Conservation (phyloP, 2,888 invertebrate genomes). For the Orchestes rusci region DNA sequence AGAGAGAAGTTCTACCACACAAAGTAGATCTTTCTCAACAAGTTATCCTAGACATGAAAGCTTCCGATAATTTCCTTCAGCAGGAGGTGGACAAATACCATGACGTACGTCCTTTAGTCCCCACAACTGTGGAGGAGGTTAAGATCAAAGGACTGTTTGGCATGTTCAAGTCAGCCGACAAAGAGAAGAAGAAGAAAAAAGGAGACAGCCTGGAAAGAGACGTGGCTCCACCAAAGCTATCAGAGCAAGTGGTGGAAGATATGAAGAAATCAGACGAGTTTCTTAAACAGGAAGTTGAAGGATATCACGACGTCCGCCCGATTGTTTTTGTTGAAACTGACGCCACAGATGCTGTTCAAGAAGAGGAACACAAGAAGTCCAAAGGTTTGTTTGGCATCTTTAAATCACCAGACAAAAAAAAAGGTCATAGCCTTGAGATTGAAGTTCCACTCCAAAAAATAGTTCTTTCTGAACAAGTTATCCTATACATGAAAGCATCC, state of each 20-base stretch:
- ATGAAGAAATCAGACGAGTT: constrained; percentile 19
- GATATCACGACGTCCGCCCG: constrained; percentile 27
- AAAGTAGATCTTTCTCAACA: constrained; percentile 10
- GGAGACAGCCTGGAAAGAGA: constrained; percentile 17
- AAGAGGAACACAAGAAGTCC: constrained; percentile 17
- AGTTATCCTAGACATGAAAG: constrained; percentile 11
- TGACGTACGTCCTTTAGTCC: constrained; percentile 13
- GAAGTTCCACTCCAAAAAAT: constrained; percentile 6
- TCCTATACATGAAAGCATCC: constrained; percentile 24
- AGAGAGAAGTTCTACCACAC: constrained; percentile 17
- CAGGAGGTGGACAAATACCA: constrained; percentile 21
- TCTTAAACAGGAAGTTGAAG: constrained; percentile 24
- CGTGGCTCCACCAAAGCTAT: constrained; percentile 2
- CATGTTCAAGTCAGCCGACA: constrained; percentile 14
- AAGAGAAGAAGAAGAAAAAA: constrained; percentile 10
- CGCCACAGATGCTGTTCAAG: not conserved
- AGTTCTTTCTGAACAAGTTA: constrained; percentile 11
- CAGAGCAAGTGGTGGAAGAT: constrained; percentile 14
- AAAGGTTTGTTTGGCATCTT: constrained; percentile 23
- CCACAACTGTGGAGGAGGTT: constrained; percentile 6
- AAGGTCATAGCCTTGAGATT: constrained; percentile 13
- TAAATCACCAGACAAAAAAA: constrained; percentile 6
- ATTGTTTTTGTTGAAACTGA: constrained; percentile 8
- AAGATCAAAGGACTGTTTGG: constrained; percentile 19
- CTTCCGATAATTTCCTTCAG: constrained; percentile 18